Evolutionary conservation across 2,113 vertebrate genomes (phyloP).

Genomic region (Calyptomena viridis): DNA sequence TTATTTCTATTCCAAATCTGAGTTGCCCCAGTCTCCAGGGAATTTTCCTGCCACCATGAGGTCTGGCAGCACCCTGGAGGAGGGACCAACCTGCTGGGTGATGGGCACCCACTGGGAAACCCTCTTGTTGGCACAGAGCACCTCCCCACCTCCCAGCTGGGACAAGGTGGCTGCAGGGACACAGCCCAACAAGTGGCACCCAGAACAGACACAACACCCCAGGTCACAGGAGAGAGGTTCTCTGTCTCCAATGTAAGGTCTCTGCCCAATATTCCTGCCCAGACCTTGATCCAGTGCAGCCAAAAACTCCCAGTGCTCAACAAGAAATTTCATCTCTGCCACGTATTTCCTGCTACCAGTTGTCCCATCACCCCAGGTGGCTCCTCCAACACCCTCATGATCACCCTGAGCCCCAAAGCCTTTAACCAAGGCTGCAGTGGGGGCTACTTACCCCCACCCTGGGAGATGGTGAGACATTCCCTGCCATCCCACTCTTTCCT

Average conservation of each 20-base stretch:
- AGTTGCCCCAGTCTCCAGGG: rapidly evolving
- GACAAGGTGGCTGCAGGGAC: background rate
- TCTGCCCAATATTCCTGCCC: background rate
- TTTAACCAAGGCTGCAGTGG: background rate
- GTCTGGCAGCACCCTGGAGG: background rate
- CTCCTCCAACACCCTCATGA: background rate
- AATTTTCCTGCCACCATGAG: background rate
- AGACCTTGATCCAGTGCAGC: background rate
- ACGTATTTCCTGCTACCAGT: background rate
- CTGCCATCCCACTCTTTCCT: background rate
- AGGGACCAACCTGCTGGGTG: background rate
- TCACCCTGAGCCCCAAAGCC: background rate
- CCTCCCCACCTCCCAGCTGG: background rate
- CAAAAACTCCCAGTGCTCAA: rapidly evolving
- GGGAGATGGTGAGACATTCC: rapidly evolving
- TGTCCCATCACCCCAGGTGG: background rate
- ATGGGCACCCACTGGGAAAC: background rate
- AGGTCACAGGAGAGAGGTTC: rapidly evolving
- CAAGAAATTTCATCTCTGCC: background rate
- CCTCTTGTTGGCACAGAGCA: background rate
- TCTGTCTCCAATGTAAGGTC: background rate
- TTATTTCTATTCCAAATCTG: background rate
- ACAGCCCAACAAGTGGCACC: background rate
- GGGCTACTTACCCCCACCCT: rapidly evolving
- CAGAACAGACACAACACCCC: background rate